Base-by-base conservation (phyloP, 2,797 vertebrate genomes). In the Mycteria americana region DNA sequence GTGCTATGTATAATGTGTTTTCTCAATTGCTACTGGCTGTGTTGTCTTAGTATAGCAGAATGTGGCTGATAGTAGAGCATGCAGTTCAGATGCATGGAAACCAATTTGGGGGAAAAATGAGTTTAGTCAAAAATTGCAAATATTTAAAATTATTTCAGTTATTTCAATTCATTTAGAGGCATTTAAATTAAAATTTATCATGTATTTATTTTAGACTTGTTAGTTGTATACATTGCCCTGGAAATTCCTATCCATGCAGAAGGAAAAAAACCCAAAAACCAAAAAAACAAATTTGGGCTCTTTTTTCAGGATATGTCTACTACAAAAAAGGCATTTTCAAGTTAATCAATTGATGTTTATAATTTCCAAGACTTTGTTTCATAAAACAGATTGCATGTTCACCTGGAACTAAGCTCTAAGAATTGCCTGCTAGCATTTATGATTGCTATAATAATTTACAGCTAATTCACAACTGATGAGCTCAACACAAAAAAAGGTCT, bases 1-100 rank as follows among this genome's bases (percentile, higher is more conserved):
- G 45, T 82, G 60, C 81, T 87, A 45, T 45, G n/a, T 87, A 16
- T 89, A 89, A 85, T 94, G 59, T 89, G 45, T 85, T 95, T 95
- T 94, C 81, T 91, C 78, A 56, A 5, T 92, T 92, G 53, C 75
- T 89, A 41, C 56, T 88, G 54, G 8, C 48, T 83, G 3, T 81
- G 74, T 91, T 93, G 78, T 91, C 77, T 83, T 74, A 41, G 35
- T 74, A 33, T 23, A 63, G 60, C 59, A 79, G 70, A 85, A 89
- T 53, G 65, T 57, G 18, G 18, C 50, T 88, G 35, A 31, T 57
- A 54, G 30, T 67, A 62, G 51, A 62, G 28, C 9, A 19, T 45
- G n/a, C 31, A 62, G 37, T 88, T 92, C 64, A 77, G 50, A 74
- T 62, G 62, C 18, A 59, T 30, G 13, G 46, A 67, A 92, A 64